Percentiles rank a stretch among this genome's conserved stretches.
These are phyloP conservation scores for Neolamprologus sp. DNA, from an alignment of 2,113 vertebrate genomes.

Conservation along the genomic window DNA sequence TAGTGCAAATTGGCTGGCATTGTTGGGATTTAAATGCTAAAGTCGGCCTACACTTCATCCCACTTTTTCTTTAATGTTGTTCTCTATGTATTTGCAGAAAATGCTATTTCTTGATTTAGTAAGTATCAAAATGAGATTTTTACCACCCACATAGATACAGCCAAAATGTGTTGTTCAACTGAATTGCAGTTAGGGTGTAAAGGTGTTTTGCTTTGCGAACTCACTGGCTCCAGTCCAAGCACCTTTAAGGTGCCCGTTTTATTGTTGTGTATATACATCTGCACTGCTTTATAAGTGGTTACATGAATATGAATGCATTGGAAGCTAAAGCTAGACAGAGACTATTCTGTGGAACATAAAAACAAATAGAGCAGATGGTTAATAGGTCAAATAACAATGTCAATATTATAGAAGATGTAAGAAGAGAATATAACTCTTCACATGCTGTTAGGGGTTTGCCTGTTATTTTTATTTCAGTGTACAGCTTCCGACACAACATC, in stretches of 20 bases:
- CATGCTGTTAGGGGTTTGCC: neutral
- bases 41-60: neutral
- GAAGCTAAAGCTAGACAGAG: neutral
- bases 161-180: neutral
- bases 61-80: neutral
- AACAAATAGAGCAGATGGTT: neutral
- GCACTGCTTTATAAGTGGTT: neutral
- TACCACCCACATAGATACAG: neutral
- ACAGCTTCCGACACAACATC: neutral
- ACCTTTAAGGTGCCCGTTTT: neutral
- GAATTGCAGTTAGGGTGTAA: neutral
- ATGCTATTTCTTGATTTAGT: slow-evolving; percentile 2
- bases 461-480: neutral
- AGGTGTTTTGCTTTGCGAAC: neutral
- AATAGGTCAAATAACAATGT: neutral
- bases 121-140: neutral
- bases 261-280: neutral
- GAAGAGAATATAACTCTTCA: neutral
- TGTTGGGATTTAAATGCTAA: neutral
- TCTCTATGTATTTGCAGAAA: neutral
- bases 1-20: neutral
- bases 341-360: neutral
- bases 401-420: neutral
- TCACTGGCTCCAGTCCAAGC: neutral
- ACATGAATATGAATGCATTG: neutral